phyloP scores from a whole-genome alignment of 2,797 vertebrate species.

The Triplophysa yarkandensis region DNA sequence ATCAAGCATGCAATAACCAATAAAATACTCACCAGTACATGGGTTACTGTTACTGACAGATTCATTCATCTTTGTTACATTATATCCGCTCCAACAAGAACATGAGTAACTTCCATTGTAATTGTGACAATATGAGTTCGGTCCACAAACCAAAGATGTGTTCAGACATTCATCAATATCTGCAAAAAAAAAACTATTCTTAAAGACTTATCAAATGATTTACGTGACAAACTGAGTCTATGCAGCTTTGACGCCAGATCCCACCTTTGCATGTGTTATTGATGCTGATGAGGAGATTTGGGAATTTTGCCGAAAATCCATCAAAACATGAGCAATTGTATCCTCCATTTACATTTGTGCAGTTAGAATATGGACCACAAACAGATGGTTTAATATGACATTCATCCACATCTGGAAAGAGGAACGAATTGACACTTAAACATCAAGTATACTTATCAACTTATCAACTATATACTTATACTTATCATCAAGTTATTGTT shows the following conservation, averaged over 20 bases:
- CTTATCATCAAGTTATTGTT: no score
- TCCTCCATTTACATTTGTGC: slow-evolving; percentile 9
- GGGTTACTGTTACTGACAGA: not conserved
- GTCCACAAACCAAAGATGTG: slow-evolving; percentile 7
- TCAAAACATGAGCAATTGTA: slow-evolving; percentile 2
- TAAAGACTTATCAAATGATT: no score
- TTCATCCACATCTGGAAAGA: slow-evolving; percentile 33
- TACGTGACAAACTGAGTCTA: no score
- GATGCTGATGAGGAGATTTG: not conserved
- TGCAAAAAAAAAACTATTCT: no score
- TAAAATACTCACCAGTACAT: not conserved
- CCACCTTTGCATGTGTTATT: slow-evolving; percentile 1
- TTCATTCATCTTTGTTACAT: not conserved
- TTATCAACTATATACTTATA: no score
- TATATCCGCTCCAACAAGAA: slow-evolving; percentile 18
- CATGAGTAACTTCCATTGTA: not conserved
- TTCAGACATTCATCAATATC: no score
- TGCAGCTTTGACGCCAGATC: no score
- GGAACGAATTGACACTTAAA: no score
- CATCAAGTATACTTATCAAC: no score
- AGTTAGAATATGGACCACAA: slow-evolving; percentile 27
- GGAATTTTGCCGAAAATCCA: not conserved
- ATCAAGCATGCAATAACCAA: no score
- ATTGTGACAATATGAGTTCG: slow-evolving; percentile 25
- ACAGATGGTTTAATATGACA: not conserved